Conservation (phyloP, 2,797 vertebrate genomes). For the Siniperca obscura region DNA sequence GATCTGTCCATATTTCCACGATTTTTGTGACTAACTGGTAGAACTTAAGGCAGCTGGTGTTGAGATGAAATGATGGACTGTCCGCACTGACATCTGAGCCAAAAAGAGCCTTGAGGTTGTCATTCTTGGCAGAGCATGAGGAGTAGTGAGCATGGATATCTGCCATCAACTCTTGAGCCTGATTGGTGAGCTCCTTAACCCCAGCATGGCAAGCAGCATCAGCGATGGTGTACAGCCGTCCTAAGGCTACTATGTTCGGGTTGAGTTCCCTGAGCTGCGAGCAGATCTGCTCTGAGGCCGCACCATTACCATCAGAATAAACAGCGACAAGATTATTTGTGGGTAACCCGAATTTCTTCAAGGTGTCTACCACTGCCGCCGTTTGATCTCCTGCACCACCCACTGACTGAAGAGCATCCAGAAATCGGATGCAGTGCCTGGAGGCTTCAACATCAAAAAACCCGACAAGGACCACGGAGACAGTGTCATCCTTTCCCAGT, state of each 20-base stretch:
- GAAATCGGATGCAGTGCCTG: conserved; percentile 72
- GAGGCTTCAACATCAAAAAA: conserved; percentile 77
- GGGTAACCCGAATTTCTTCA: conserved; percentile 79
- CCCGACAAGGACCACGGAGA: conserved; percentile 79
- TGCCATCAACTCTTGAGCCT: conserved; percentile 71
- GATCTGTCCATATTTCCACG: conserved; percentile 78
- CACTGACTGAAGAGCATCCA: conserved; percentile 76
- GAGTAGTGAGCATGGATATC: conserved; percentile 75
- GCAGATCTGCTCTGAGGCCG: conserved; percentile 66
- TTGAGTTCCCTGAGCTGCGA: conserved; percentile 79
- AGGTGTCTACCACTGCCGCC: conserved; percentile 60
- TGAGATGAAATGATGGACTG: conserved; percentile 34
- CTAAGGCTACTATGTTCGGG: conserved; percentile 71
- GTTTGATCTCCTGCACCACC: conserved; percentile 49
- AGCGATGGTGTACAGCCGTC: conserved; percentile 72
- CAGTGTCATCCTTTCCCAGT: conserved; percentile 48
- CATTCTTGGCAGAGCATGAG: conserved; percentile 64
- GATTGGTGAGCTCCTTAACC: conserved; percentile 67
- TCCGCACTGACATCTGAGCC: conserved; percentile 51
- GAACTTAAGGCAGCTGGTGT: conserved; percentile 74
- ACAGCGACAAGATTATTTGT: conserved; percentile 76
- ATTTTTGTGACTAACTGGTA: conserved; percentile 69
- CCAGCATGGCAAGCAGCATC: conserved; percentile 77
- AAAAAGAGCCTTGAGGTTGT: conserved; percentile 77
- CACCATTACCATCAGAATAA: conserved; percentile 61